phyloP scores from a whole-genome alignment of 2,113 vertebrate genomes.

The Cervus canadensis region DNA sequence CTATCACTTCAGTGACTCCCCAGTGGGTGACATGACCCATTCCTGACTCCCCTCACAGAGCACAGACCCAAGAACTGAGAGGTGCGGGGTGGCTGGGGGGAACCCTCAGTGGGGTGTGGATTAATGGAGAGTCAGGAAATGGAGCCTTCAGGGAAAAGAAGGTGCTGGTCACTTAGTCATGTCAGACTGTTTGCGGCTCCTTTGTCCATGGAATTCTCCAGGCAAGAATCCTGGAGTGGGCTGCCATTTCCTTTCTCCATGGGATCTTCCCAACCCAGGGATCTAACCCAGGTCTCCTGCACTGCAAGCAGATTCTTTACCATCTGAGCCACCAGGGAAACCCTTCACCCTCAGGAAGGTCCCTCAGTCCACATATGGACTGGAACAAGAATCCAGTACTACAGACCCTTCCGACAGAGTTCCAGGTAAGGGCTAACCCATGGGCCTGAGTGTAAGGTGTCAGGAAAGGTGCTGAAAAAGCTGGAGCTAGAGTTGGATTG shows the following conservation, averaged over 20 bases:
- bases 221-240: neutral
- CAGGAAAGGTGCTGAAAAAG: neutral
- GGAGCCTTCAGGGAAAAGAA: neutral
- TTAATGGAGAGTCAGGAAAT: neutral
- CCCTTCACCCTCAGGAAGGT: neutral
- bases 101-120: neutral
- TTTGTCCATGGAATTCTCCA: neutral
- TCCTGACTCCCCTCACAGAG: neutral
- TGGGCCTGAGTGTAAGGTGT: no score
- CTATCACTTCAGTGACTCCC: neutral
- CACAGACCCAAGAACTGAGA: neutral
- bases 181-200: neutral
- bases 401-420: neutral
- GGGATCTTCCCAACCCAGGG: neutral
- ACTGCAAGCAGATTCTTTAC: neutral
- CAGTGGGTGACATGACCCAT: neutral
- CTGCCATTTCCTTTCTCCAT: neutral
- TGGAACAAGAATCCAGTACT: neutral
- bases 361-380: neutral
- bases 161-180: neutral
- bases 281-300: neutral
- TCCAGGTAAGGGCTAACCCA: neutral
- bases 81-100: neutral
- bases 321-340: neutral
- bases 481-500: neutral